A percentile compares a stretch with the other conserved stretches of the same genome.
Evolutionary conservation across 2,888 invertebrate species (phyloP).

Genomic region (Drosophila dives): DNA sequence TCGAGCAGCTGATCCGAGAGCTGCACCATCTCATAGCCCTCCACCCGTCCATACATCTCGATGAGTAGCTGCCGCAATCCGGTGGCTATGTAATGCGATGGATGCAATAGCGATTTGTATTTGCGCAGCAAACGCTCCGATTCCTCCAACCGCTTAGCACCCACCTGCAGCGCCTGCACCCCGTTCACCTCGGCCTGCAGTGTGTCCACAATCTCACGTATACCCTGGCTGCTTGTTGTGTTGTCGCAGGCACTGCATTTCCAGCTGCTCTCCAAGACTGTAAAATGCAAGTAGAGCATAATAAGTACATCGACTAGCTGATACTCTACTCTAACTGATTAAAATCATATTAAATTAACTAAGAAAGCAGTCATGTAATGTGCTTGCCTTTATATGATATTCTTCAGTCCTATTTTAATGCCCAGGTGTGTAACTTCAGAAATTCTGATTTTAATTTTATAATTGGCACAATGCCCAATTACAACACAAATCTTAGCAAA

Average conservation of each 20-base stretch:
- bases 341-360: no score
- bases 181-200: slow-evolving; percentile 89
- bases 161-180: slow-evolving; percentile 87
- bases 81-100: slow-evolving; percentile 90
- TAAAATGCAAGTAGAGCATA: background rate
- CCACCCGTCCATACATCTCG: slow-evolving; percentile 92
- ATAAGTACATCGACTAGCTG: background rate
- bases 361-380: background rate
- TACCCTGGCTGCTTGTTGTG: slow-evolving; percentile 87
- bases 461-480: background rate
- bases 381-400: background rate
- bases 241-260: slow-evolving; percentile 87
- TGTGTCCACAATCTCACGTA: slow-evolving; percentile 87
- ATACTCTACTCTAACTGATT: background rate
- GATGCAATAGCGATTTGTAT: slow-evolving; percentile 90
- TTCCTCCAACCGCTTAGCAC: slow-evolving; percentile 87
- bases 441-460: background rate
- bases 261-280: slow-evolving; percentile 80
- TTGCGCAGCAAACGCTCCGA: slow-evolving; percentile 88
- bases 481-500: background rate
- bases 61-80: slow-evolving; percentile 89
- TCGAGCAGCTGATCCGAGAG: slow-evolving; percentile 90
- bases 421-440: background rate
- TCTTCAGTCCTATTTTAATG: background rate
- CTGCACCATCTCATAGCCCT: slow-evolving; percentile 89